A percentile compares a stretch with the other conserved stretches of the same genome.
Evolutionary conservation across 2,797 vertebrate genomes (phyloP).

Genomic region (Aphelocoma californica): DNA sequence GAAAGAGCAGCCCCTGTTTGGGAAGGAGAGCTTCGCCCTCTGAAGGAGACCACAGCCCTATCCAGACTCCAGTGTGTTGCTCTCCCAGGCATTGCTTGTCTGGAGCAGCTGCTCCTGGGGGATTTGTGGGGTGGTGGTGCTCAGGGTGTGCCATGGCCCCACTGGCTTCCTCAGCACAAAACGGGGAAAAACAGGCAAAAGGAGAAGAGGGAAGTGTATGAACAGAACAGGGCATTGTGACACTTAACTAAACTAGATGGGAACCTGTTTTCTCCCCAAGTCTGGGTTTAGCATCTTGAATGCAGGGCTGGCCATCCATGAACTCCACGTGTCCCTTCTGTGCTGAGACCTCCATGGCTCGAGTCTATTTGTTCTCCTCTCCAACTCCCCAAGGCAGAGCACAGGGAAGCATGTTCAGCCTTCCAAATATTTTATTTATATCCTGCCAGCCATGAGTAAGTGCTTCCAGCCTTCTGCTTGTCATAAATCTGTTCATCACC

Average conservation of each 20-base stretch:
- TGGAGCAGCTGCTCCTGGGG: neutral
- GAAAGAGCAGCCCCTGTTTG: neutral
- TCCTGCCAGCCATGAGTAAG: neutral
- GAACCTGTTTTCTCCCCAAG: fast-evolving
- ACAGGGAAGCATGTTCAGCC: neutral
- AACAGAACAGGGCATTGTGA: fast-evolving
- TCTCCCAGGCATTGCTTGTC: neutral
- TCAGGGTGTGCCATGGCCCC: fast-evolving
- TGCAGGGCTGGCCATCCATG: neutral
- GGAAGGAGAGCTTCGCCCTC: neutral
- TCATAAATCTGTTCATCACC: neutral
- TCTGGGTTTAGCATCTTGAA: neutral
- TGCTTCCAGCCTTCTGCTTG: slow-evolving; percentile 29
- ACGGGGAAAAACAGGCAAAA: fast-evolving
- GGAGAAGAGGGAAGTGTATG: neutral
- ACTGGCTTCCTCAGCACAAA: fast-evolving
- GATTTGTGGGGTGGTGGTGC: fast-evolving
- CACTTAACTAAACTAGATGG: fast-evolving
- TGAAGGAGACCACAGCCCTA: neutral
- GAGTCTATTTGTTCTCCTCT: neutral
- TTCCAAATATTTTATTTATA: slow-evolving; percentile 28
- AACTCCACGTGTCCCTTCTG: fast-evolving
- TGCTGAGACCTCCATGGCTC: neutral
- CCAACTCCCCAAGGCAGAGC: neutral
- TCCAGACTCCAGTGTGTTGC: fast-evolving